phyloP scores from a whole-genome alignment of 35 echinoderm and acorn worm genomes.

The Patiria miniata region DNA sequence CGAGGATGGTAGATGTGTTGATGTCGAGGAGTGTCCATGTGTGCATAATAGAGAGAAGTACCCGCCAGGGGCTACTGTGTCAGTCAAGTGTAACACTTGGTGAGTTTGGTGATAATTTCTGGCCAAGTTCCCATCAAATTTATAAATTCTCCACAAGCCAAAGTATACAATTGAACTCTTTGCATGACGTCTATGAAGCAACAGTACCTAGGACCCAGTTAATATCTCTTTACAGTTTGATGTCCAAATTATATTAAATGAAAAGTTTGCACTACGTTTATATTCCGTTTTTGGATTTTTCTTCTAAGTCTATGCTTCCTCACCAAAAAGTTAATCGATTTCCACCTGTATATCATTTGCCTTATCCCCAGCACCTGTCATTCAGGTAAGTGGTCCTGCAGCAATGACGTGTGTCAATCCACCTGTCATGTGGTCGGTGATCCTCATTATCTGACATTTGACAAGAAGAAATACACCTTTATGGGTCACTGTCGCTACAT shows the following conservation, averaged over 20 bases:
- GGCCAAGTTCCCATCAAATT: no score
- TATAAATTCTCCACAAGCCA: no score
- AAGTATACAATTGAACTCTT: no score
- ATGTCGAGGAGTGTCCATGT: constrained; percentile 77
- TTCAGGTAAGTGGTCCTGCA: constrained; percentile 63
- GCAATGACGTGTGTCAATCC: constrained; percentile 61
- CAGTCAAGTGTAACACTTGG: constrained; percentile 79
- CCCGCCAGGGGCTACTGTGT: constrained; percentile 49
- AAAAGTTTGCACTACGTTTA: not conserved
- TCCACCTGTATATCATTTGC: constrained; percentile 35
- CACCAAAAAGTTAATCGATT: not conserved
- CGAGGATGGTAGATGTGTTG: constrained; percentile 71
- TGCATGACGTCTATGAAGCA: no score
- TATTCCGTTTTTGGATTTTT: not conserved
- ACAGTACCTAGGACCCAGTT: not conserved
- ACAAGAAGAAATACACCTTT: constrained; percentile 91
- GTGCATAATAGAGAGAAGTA: constrained; percentile 85
- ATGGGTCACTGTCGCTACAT: constrained; percentile 86
- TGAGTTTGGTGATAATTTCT: constrained; percentile 51
- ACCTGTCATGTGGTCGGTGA: constrained; percentile 86
- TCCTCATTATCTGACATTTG: constrained; percentile 92
- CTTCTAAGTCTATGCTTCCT: not conserved
- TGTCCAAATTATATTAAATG: not conserved
- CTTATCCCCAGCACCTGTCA: constrained; percentile 60
- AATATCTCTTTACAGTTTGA: not conserved